Percentiles rank a stretch among this genome's conserved stretches.
Conservation (phyloP, 2,797 vertebrate species). For the Gallinago stenura region DNA sequence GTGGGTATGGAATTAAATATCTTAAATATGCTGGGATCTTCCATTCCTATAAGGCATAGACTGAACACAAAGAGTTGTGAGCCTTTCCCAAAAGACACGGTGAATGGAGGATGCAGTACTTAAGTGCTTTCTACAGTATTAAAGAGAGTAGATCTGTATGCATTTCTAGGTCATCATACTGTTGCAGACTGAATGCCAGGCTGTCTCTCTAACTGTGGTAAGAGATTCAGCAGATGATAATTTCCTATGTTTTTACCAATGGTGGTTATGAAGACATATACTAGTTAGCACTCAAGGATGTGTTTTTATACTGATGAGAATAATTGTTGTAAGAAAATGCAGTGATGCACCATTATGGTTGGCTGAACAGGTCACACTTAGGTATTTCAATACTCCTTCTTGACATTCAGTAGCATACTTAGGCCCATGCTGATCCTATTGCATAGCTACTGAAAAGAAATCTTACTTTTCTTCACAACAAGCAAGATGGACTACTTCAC, state of each 20-base stretch:
- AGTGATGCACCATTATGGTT: not conserved
- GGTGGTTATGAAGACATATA: not conserved
- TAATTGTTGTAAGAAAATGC: not conserved
- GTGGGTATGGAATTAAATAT: not conserved
- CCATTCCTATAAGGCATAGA: not conserved
- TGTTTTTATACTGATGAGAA: not conserved
- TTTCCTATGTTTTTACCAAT: not conserved
- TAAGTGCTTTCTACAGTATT: not conserved
- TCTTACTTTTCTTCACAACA: not conserved
- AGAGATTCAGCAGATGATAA: not conserved
- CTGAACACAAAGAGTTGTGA: not conserved
- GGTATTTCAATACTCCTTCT: not conserved
- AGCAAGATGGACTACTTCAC: not conserved
- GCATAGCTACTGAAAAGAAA: not conserved
- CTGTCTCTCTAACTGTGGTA: not conserved
- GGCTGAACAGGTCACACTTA: not conserved
- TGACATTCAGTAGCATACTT: not conserved
- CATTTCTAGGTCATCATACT: not conserved
- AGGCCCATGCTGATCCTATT: not conserved
- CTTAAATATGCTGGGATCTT: not conserved
- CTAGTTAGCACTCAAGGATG: not conserved
- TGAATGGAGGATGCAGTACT: not conserved
- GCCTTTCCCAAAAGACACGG: not conserved
- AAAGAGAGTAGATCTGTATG: not conserved
- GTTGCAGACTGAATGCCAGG: not conserved